Base-by-base conservation (phyloP, 2,888 invertebrate species). In the Ochropleura plecta region DNA sequence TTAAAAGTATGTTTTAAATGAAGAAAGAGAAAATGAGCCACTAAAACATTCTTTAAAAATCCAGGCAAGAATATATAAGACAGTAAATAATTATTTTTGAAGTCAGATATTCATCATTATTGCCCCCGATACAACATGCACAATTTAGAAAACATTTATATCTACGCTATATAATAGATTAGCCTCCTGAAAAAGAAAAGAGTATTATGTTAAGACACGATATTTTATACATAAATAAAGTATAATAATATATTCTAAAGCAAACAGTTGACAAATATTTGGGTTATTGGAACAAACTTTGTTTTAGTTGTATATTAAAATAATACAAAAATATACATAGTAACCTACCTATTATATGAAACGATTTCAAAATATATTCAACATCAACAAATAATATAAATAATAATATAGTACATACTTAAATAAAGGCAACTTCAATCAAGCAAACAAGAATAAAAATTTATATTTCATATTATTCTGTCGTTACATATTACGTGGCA, bases 121-220 rank as follows among this genome's bases (percentile, higher is more conserved):
- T n/a, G 44, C 14, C 76, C 86, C 75, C 49, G 44, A 63, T 67
- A 74, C 10, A 70, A 78, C 88, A 86, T 86, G 88, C 86, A 87
- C 30, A 44, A 65, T 78, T 59, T 68, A 77, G n/a, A 63, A 68
- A 69, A 64, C 59, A 70, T 46, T 30, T 30, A 53, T 53, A 18
- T 48, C 51, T 59, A 64, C 48, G 49, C 42, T 57, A 67, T 55
- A 71, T 66, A 51, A 62, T 59, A 72, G 2, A 79, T 84, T 79
- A 87, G 67, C 44, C 48, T 78, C 83, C 86, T 86, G 86, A 67
- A 86, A 84, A 82, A 60, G 59, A 87, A 76, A 62, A 67, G 12
- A 53, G 18, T 42, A 63, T 74, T 79, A 79, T 76, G 30, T 48
- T 77, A 62, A 64, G 49, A 78, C 70, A 82, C 59, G 40, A 65